Conservation (phyloP, 2,113 vertebrate genomes). For the Petromus typicus region DNA sequence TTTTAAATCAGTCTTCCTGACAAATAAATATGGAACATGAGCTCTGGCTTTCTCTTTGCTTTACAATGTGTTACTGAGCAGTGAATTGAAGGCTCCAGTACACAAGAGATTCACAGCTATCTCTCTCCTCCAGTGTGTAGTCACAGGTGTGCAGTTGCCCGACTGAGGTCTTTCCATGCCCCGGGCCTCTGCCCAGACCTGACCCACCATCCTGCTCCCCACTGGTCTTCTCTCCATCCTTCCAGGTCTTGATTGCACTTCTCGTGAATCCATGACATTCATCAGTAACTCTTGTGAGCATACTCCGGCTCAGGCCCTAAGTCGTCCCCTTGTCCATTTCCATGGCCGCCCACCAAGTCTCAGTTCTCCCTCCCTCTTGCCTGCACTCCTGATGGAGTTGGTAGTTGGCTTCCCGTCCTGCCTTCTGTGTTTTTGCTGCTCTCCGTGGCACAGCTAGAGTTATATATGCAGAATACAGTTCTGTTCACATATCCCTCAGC, state of each 20-base stretch:
- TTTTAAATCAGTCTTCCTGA: not conserved
- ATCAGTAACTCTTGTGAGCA: not conserved
- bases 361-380: not conserved
- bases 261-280: too few relatives aligned
- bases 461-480: not conserved
- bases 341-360: fast-evolving
- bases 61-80: not conserved
- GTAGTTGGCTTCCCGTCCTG: not conserved
- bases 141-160: not conserved
- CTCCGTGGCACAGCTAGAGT: not conserved
- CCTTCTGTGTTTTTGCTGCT: not conserved
- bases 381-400: not conserved
- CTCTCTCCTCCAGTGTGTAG: not conserved
- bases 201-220: fast-evolving
- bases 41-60: not conserved
- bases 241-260: not conserved
- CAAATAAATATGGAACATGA: not conserved
- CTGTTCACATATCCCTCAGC: not conserved
- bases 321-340: not conserved
- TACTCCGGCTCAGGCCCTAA: not conserved
- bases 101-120: not conserved
- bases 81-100: not conserved
- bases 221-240: not conserved
- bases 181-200: not conserved
- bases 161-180: not conserved